Base-by-base conservation (phyloP, 2,888 invertebrate species). In the Drosophila macrospina region DNA sequence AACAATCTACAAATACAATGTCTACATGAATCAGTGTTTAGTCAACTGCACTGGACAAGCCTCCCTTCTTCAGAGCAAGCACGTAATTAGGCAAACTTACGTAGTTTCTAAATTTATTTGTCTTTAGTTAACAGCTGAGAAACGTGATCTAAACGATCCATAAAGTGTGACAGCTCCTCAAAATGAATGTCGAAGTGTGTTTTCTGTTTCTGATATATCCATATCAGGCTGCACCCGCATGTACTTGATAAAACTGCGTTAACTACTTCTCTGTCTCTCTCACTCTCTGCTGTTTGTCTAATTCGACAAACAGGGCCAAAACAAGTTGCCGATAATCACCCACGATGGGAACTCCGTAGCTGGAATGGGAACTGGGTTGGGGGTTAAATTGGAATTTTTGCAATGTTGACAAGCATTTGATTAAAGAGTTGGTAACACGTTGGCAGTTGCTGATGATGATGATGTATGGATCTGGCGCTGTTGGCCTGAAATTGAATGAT, bases 341-440 rank as follows among this genome's bases (percentile, higher is more conserved):
- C 47, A 47, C 51, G 50, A 20, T 62, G 73, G 73, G 55, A 72
- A 73, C 77, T 71, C 56, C 67, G 45, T 16, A n/a, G 16, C 8
- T 37, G 51, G 37, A 59, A 54, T 60, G 67, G 61, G 67, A 41
- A 30, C 51, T 47, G 54, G 45, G 39, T 52, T 52, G 45, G n/a
- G n/a, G 44, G 13, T 11, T n/a, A 16, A 34, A 34, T 44, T 24
- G 42, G 56, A 56, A 50, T 62, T 76, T 86, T 76, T 64, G 71
- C 74, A 80, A 51, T 86, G 86, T 84, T 82, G 88, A 82, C 88
- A 84, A 73, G 60, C 76, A 71, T 72, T 82, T 86, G 87, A 84
- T 83, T 83, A 81, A 78, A 67, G 71, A 61, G 66, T 44, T 28
- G 47, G 37, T 44, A 51, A 45, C 80, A 80, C 82, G 80, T 45